Percentiles rank a stretch among this genome's conserved stretches.
phyloP scores from a whole-genome alignment of 2,797 vertebrate species.

The Syngnathus rostellatus region DNA sequence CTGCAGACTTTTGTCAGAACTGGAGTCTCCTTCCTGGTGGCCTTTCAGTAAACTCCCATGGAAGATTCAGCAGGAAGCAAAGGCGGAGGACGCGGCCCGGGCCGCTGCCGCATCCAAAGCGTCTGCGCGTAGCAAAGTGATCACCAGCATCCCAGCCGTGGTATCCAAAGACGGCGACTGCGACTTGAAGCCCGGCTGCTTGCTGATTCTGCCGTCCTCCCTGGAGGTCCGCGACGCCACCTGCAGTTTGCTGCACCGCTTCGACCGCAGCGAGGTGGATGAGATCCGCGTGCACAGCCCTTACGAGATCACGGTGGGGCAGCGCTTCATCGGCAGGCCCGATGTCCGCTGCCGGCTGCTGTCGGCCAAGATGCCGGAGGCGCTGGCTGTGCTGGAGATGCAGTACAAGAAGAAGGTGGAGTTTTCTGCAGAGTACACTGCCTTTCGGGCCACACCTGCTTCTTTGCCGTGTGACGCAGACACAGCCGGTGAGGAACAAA shows the following conservation, averaged over 20 bases:
- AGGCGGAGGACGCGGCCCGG: conserved; percentile 57
- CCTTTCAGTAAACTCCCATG: conserved; percentile 83
- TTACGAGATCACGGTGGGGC: conserved; percentile 82
- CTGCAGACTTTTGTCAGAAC: conserved; percentile 79
- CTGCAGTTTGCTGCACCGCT: conserved; percentile 74
- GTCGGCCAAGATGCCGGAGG: conserved; percentile 83
- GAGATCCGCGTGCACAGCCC: conserved; percentile 79
- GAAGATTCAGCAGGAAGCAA: conserved; percentile 67
- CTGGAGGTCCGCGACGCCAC: conserved; percentile 76
- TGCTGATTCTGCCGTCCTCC: conserved; percentile 72
- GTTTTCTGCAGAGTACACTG: conserved; percentile 65
- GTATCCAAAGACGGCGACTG: conserved; percentile 69
- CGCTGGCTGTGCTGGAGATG: conserved; percentile 73
- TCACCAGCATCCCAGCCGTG: conserved; percentile 77
- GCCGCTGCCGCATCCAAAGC: conserved; percentile 43
- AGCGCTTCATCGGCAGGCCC: conserved; percentile 84
- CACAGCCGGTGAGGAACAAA: conserved; percentile 13
- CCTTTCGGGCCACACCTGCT: conserved; percentile 58
- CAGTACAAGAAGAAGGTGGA: conserved; percentile 84
- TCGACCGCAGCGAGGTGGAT: conserved; percentile 78
- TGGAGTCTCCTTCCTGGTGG: conserved; percentile 94
- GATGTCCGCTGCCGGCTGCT: conserved; percentile 77
- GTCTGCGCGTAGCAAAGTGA: conserved; percentile 61
- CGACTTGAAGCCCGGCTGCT: conserved; percentile 73
- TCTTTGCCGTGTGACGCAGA: conserved; percentile 60